Percentiles rank a stretch among this genome's conserved stretches.
phyloP scores from a whole-genome alignment of 1,140 invertebrate species.

The Mactra quadrangularis region DNA sequence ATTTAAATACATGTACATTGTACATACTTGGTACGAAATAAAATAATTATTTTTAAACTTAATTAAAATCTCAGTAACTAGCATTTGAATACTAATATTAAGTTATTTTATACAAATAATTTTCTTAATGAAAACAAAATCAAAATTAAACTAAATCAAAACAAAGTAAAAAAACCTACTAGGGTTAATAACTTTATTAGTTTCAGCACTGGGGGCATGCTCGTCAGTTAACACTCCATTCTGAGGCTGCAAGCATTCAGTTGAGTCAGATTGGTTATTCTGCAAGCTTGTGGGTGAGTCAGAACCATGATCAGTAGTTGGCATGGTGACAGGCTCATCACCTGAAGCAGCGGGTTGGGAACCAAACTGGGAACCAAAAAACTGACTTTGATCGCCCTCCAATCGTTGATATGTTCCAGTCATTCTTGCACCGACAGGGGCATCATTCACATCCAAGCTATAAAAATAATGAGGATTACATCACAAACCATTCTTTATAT shows the following conservation, averaged over 20 bases:
- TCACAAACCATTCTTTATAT: neutral
- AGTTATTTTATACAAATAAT: no score
- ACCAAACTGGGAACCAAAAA: constrained; percentile 23
- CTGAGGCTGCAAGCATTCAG: constrained; percentile 44
- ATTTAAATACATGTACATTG: no score
- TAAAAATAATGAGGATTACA: constrained; percentile 31
- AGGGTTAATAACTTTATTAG: constrained; percentile 51
- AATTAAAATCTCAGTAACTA: no score
- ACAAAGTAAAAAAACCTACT: constrained; percentile 45
- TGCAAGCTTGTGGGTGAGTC: constrained; percentile 50
- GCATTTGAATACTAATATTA: no score
- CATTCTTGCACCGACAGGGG: constrained; percentile 65
- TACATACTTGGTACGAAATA: no score
- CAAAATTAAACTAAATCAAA: constrained; percentile 34
- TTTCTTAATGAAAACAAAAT: no score
- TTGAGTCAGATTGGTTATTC: constrained; percentile 32
- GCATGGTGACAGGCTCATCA: constrained; percentile 36
- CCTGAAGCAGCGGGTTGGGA: constrained; percentile 31
- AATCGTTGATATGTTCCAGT: constrained; percentile 67
- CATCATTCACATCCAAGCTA: constrained; percentile 70
- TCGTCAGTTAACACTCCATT: constrained; percentile 51
- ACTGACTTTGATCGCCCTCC: constrained; percentile 28
- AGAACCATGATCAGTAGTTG: constrained; percentile 28
- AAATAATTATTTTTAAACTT: no score
- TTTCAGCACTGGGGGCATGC: constrained; percentile 42